Conservation (phyloP, 2,113 vertebrate genomes). For the Willisornis vidua region DNA sequence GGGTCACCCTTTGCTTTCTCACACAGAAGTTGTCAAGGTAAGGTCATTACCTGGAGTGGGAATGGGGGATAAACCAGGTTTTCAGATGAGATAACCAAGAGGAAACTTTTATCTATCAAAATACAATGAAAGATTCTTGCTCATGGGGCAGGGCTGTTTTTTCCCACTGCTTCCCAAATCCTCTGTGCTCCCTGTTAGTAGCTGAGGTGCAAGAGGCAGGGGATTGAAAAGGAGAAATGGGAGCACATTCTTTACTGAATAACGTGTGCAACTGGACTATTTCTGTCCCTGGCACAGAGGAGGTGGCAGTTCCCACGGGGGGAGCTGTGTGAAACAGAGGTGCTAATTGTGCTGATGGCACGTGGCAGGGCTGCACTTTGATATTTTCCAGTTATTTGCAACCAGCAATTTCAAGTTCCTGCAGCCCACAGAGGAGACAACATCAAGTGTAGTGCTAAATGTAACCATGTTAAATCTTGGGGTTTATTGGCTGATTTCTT, state of each 20-base stretch:
- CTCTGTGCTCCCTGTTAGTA: not conserved
- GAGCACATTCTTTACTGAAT: not conserved
- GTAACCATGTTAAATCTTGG: not conserved
- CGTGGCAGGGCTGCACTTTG: not conserved
- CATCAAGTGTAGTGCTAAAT: not conserved
- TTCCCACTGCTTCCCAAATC: not conserved
- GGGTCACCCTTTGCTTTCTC: not conserved
- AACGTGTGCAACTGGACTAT: not conserved
- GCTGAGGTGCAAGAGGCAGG: not conserved
- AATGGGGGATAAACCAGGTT: not conserved
- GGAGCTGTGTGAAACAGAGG: not conserved
- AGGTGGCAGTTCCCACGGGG: not conserved
- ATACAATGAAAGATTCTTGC: not conserved
- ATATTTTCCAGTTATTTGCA: not conserved
- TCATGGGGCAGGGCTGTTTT: not conserved
- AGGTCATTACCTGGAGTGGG: rapidly evolving
- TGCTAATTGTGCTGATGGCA: not conserved
- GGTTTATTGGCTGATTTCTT: not conserved
- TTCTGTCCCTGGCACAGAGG: not conserved
- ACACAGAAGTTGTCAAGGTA: not conserved
- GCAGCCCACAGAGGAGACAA: not conserved
- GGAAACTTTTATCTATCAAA: not conserved
- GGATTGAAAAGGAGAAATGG: not conserved
- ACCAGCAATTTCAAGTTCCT: not conserved
- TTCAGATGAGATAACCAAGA: not conserved